Evolutionary conservation across 2,797 vertebrate species (phyloP).

Genomic region (Labeo calbasu): DNA sequence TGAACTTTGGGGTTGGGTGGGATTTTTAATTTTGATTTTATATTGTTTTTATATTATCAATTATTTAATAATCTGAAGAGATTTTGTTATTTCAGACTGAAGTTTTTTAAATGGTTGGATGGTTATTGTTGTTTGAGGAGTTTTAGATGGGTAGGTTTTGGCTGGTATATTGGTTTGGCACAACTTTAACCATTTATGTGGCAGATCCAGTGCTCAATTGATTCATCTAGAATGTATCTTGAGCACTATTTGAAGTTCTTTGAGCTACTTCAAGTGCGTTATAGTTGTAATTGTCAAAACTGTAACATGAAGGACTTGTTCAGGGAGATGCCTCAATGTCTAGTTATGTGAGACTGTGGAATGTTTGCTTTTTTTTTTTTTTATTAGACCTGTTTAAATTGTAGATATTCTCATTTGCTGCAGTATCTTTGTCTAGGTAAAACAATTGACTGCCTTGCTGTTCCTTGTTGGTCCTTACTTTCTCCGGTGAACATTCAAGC

Average conservation of each 20-base stretch:
- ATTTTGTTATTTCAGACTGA: slow-evolving; percentile 66
- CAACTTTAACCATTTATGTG: slow-evolving; percentile 22
- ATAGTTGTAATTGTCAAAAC: slow-evolving; percentile 28
- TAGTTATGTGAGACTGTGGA: slow-evolving; percentile 44
- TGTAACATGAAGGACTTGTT: slow-evolving; percentile 28
- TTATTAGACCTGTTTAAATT: slow-evolving; percentile 41
- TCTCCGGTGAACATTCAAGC: slow-evolving; percentile 36
- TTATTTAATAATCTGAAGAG: slow-evolving; percentile 77
- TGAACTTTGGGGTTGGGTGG: slow-evolving; percentile 66
- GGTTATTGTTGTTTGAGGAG: slow-evolving; percentile 40
- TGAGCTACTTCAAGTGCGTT: slow-evolving; percentile 27
- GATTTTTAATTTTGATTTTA: slow-evolving; percentile 40
- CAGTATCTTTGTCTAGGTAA: slow-evolving; percentile 56
- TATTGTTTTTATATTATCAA: slow-evolving; percentile 65
- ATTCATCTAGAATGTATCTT: slow-evolving; percentile 17
- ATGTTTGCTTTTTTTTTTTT: slow-evolving; percentile 28
- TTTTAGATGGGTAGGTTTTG: slow-evolving; percentile 43
- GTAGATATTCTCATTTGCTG: slow-evolving; percentile 42
- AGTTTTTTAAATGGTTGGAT: slow-evolving; percentile 60
- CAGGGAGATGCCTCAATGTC: slow-evolving; percentile 25
- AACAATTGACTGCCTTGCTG: slow-evolving; percentile 47
- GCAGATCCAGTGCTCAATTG: slow-evolving; percentile 34
- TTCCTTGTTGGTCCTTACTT: slow-evolving; percentile 35
- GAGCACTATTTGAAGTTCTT: slow-evolving; percentile 33
- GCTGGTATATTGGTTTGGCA: slow-evolving; percentile 17